Evolutionary conservation across 2,888 invertebrate genomes (phyloP), one percentile per base, ranked within the genome.

Genomic region (Caenorhabditis japonica): DNA sequence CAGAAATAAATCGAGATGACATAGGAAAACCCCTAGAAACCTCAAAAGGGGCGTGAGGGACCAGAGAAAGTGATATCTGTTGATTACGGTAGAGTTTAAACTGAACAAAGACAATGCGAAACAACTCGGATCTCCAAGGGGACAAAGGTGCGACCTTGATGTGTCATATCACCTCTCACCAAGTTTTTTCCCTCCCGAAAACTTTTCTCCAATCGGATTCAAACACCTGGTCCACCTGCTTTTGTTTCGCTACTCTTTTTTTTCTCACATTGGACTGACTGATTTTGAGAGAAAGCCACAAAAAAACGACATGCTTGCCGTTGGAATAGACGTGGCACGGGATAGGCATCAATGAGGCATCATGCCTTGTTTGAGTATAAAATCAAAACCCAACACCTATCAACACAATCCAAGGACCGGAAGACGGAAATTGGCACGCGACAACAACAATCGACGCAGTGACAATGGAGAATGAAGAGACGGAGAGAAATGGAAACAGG

Each of bases 361-460:
- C n/a, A n/a, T n/a, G n/a, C n/a, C n/a, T n/a, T n/a, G n/a, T n/a
- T n/a, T n/a, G n/a, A n/a, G n/a, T n/a, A n/a, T n/a, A n/a, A n/a
- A n/a, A n/a, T n/a, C n/a, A 17, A 12, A 34, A 12, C 34, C 39
- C n/a, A 21, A 34, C 15, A 19, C 55, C 47, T 49, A 51, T 60
- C 52, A 43, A 46, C 53, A 52, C 23, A 43, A 41, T 13, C 27
- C n/a, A 19, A 19, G 53, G 46, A 38, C 53, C 53, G 62, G 62
- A 52, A 64, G 39, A 30, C n/a, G 30, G 38, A 13, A 39, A 23
- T 27, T 43, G 43, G 39, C 51, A 4, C n/a, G 23, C 52, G 44
- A 62, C 52, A 44, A 62, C 62, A 62, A 62, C 44, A 15, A 30
- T 39, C 15, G 15, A 41, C 33, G 23, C n/a, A 47, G 46, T 17